Evolutionary conservation across 2,888 invertebrate species (phyloP).

Genomic region (Sabellastarte sp.): DNA sequence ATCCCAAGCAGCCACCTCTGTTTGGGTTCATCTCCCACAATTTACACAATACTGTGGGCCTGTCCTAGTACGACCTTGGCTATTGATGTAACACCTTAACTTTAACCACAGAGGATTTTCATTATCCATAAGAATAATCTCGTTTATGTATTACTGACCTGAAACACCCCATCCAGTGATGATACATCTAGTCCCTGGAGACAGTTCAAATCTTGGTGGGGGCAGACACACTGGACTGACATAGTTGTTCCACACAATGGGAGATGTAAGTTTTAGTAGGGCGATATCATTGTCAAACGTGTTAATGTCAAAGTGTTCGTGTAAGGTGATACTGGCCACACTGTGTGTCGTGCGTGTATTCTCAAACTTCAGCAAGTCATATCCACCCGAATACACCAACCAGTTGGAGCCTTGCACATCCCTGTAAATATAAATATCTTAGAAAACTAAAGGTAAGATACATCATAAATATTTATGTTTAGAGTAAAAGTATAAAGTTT

Average conservation of each 20-base stretch:
- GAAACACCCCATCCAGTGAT: constrained; percentile 30
- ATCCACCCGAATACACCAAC: constrained; percentile 25
- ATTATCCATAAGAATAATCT: too few relatives aligned
- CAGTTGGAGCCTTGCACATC: constrained; percentile 20
- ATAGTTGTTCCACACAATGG: constrained; percentile 12
- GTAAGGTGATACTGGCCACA: constrained; percentile 20
- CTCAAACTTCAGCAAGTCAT: constrained; percentile 23
- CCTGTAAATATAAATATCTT: too few relatives aligned
- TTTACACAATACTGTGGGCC: too few relatives aligned
- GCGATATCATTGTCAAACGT: constrained; percentile 33
- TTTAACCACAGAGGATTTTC: too few relatives aligned
- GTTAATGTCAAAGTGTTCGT: constrained; percentile 24
- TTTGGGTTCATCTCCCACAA: too few relatives aligned
- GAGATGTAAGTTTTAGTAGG: constrained; percentile 17
- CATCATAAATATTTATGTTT: too few relatives aligned
- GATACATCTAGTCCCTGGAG: constrained; percentile 23
- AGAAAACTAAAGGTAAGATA: too few relatives aligned
- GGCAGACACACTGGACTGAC: constrained; percentile 28
- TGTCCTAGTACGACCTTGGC: too few relatives aligned
- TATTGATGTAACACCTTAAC: too few relatives aligned
- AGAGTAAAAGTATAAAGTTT: too few relatives aligned
- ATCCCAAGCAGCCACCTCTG: too few relatives aligned
- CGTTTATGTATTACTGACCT: too few relatives aligned
- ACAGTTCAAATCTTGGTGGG: constrained; percentile 13
- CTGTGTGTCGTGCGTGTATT: constrained; percentile 9